phyloP scores from a whole-genome alignment of 2,113 vertebrate species.

The Onychostruthus taczanowskii region DNA sequence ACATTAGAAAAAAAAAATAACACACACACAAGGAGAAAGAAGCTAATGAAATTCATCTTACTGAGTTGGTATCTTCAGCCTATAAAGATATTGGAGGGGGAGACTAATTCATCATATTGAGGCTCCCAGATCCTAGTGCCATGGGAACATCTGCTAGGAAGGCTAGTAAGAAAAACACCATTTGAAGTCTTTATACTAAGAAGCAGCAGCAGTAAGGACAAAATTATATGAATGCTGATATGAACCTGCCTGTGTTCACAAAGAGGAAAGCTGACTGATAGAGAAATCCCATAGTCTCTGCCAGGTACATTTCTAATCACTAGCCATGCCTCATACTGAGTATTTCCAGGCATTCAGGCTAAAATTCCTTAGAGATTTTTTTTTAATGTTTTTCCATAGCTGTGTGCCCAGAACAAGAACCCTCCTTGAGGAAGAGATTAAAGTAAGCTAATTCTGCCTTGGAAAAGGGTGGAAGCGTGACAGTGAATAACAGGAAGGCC shows the following conservation, averaged over 20 bases:
- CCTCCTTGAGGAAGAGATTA: not conserved
- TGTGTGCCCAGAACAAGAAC: not conserved
- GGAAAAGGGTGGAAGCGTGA: not conserved
- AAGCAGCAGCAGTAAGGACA: not conserved
- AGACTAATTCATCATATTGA: not conserved
- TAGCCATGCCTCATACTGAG: not conserved
- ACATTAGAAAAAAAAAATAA: not conserved
- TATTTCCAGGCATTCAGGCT: conserved; percentile 29
- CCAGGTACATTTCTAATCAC: not conserved
- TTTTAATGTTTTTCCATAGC: not conserved
- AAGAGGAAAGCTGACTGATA: not conserved
- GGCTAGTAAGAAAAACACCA: not conserved
- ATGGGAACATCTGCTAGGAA: not conserved
- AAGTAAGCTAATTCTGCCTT: conserved; percentile 12
- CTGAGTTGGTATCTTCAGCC: rapidly evolving
- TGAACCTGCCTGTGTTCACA: not conserved
- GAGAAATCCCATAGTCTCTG: not conserved
- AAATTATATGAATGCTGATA: not conserved
- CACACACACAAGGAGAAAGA: not conserved
- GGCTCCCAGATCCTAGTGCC: not conserved
- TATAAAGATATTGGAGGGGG: not conserved
- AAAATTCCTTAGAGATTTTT: not conserved
- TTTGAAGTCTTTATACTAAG: not conserved
- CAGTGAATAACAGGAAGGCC: conserved; percentile 40
- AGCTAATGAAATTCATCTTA: not conserved